A percentile compares a stretch with the other conserved stretches of the same genome.
Evolutionary conservation across 2,113 vertebrate species (phyloP).

Genomic region (Lophura nycthemera): DNA sequence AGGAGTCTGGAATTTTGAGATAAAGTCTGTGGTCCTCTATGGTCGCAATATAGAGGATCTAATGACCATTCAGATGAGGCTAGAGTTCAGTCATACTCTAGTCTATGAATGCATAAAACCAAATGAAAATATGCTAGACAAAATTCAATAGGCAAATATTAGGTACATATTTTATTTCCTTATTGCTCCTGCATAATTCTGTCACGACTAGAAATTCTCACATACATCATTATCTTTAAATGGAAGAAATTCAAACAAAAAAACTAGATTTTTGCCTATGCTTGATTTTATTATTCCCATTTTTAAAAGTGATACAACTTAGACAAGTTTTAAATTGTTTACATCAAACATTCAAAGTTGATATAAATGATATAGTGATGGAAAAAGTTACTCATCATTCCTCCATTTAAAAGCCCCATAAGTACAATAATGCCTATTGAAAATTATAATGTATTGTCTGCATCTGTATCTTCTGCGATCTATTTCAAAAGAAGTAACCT

Average conservation of each 20-base stretch:
- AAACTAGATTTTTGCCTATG: neutral
- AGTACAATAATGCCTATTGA: neutral
- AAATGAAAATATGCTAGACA: neutral
- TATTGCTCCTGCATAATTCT: neutral
- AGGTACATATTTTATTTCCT: neutral
- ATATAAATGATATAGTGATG: neutral
- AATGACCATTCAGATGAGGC: neutral
- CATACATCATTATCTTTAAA: neutral
- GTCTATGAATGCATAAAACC: neutral
- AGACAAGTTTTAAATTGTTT: neutral
- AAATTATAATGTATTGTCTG: neutral
- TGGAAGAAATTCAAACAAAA: neutral
- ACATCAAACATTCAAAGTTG: neutral
- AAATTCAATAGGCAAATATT: neutral
- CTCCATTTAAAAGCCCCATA: neutral
- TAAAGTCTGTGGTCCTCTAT: neutral
- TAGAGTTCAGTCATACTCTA: neutral
- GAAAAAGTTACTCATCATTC: neutral
- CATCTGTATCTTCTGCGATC: neutral
- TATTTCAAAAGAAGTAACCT: neutral
- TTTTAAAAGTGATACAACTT: neutral
- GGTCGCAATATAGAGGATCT: neutral
- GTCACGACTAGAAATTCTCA: neutral
- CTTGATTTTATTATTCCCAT: neutral
- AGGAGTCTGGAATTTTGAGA: neutral